These are phyloP conservation scores for Clarias gariepinus DNA, from an alignment of 2,113 vertebrate genomes.

Conservation along the genomic window DNA sequence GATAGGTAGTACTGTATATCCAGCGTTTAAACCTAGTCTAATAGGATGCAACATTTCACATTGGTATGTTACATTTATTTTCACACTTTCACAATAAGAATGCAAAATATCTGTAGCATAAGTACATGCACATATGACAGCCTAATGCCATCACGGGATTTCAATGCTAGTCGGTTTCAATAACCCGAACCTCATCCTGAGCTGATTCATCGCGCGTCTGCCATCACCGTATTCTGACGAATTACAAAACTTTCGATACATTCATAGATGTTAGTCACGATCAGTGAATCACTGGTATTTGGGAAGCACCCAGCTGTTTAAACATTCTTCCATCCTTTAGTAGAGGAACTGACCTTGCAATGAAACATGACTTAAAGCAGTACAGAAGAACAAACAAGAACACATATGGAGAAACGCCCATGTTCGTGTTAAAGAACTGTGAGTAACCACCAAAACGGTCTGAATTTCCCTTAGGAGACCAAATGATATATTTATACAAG, in stretches of 20 bases:
- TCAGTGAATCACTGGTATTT: not conserved
- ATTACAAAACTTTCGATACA: not conserved
- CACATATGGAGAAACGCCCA: not conserved
- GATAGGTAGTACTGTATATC: not conserved
- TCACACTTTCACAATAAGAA: not conserved
- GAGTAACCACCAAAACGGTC: not conserved
- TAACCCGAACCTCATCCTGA: not conserved
- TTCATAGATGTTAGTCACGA: not conserved
- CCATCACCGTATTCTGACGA: not conserved
- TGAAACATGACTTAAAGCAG: not conserved
- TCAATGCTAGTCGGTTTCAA: not conserved
- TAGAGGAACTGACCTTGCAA: not conserved
- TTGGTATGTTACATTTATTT: not conserved
- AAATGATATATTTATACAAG: constrained; percentile 49
- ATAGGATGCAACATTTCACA: not conserved
- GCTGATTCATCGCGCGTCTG: not conserved
- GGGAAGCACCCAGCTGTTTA: constrained; percentile 11
- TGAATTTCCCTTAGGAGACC: constrained; percentile 28
- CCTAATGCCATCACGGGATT: not conserved
- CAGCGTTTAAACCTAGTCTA: not conserved
- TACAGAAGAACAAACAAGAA: not conserved
- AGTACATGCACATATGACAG: not conserved
- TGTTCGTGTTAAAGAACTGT: not conserved
- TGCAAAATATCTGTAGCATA: not conserved
- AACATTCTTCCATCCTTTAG: not conserved